A percentile compares a stretch with the other conserved stretches of the same genome.
phyloP scores from a whole-genome alignment of 2,888 invertebrate species.

The Catocala sponsa region DNA sequence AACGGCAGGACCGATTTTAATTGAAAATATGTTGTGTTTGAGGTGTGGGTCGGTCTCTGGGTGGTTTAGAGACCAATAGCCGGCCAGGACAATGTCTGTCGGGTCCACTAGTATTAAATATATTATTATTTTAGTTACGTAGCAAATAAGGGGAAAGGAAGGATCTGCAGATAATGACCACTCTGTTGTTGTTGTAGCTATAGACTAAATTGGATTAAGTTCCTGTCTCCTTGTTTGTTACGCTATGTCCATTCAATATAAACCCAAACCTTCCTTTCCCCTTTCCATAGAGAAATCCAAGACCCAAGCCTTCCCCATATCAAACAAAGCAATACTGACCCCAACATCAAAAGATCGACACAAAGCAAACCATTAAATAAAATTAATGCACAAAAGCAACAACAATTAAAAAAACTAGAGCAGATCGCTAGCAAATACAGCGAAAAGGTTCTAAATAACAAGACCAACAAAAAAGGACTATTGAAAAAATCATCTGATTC shows the following conservation, averaged over 20 bases:
- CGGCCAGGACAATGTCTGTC: no score
- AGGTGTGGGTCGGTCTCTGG: no score
- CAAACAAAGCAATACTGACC: conserved; percentile 70
- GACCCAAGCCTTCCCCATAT: conserved; percentile 61
- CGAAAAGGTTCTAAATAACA: conserved; percentile 61
- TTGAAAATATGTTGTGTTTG: no score
- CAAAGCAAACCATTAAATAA: conserved; percentile 63
- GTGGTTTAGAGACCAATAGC: no score
- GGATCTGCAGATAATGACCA: conserved; percentile 53
- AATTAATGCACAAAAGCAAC: conserved; percentile 68
- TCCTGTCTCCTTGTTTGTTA: conserved; percentile 87
- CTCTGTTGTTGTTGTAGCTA: conserved; percentile 32
- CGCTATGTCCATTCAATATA: conserved; percentile 43
- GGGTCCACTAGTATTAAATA: neutral
- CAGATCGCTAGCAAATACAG: conserved; percentile 74
- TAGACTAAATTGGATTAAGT: conserved; percentile 48
- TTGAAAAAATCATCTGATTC: conserved; percentile 52
- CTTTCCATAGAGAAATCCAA: conserved; percentile 73
- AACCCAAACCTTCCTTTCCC: conserved; percentile 80
- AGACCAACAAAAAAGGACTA: conserved; percentile 45
- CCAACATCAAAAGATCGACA: conserved; percentile 60
- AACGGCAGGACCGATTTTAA: no score
- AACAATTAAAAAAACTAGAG: conserved; percentile 79
- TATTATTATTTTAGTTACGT: conserved; percentile 29
- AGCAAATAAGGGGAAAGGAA: conserved; percentile 88